phyloP scores from a whole-genome alignment of 2,888 invertebrate genomes.

The Dexiosoma caninum region DNA sequence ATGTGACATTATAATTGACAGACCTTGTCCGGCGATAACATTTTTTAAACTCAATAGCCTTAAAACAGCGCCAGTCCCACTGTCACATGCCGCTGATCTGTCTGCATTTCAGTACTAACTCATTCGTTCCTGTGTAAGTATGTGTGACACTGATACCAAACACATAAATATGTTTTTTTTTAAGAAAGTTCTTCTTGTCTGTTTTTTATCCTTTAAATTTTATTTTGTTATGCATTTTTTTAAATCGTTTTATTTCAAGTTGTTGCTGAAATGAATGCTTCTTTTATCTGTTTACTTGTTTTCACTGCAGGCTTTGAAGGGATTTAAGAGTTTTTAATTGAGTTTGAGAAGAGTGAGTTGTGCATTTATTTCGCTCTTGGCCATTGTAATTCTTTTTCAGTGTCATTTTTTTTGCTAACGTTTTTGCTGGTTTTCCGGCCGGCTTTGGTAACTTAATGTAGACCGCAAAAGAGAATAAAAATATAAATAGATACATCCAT shows the following conservation, averaged over 20 bases:
- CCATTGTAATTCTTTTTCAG: slow-evolving; percentile 5
- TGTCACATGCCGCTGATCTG: slow-evolving; percentile 19
- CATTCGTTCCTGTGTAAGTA: no score
- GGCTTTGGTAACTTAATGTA: background rate
- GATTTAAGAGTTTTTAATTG: slow-evolving; percentile 4
- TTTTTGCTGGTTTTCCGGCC: slow-evolving; percentile 18
- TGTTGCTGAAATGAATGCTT: background rate
- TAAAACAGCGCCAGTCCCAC: background rate
- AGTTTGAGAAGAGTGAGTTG: background rate
- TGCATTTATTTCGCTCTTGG: background rate
- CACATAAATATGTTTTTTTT: no score
- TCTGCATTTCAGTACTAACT: slow-evolving; percentile 7
- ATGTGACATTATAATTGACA: no score
- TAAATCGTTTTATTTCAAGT: background rate
- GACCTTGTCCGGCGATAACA: no score
- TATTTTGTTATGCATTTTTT: background rate
- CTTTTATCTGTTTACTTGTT: background rate
- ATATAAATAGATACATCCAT: no score
- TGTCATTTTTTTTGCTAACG: background rate
- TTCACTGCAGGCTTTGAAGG: background rate
- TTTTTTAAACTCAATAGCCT: no score
- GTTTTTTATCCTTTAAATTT: background rate
- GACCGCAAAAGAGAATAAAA: background rate
- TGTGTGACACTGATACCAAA: no score
- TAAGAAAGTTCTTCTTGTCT: background rate